Evolutionary conservation across 2,113 vertebrate species (phyloP), one percentile per base, ranked within the genome.

Genomic region (Suncus etruscus): DNA sequence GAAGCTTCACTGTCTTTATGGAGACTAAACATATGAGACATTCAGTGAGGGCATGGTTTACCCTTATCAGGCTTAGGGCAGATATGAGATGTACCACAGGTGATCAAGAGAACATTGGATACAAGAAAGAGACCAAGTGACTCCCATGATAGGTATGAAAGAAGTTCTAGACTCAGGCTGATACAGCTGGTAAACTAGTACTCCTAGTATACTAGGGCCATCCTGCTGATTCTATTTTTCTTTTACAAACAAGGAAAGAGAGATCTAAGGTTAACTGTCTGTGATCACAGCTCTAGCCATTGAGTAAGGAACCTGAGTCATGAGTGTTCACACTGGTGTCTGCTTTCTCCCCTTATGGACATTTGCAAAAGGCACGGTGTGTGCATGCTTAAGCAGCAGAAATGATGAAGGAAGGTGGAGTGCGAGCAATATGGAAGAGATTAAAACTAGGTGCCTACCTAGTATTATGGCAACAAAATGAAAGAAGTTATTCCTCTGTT

Each of bases 1-100:
- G 25, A 29, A 39, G 10, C 8, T 25, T 1, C 6, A 2, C n/a
- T 61, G 10, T 32, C 22, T 51, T 88, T 31, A 11, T 1, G 6
- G n/a, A 63, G 25, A 47, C 3, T 16, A 15, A 25, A 29, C 8
- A 54, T 31, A 25, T 66, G 63, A 50, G 51, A 22, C 69, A 4
- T 16, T 4, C 4, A 45, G 18, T 27, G 31, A 1, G 0, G 22
- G 31, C 24, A 0, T 11, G 2, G 22, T 51, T 10, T 58, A 14
- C 51, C 77, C 1, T 1, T 66, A 48, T 25, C 16, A 9, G n/a
- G 16, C 66, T 79, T 10, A 45, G 72, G 20, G 15, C 18, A 63
- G 32, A 11, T 9, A 22, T 51, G 84, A n/a, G 39, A 66, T 11
- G n/a, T 29, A 11, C 31, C 20, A 8, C 10, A 22, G 72, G 2